phyloP scores from a whole-genome alignment of 2,888 invertebrate species.

The Drosophila paramelanica region DNA sequence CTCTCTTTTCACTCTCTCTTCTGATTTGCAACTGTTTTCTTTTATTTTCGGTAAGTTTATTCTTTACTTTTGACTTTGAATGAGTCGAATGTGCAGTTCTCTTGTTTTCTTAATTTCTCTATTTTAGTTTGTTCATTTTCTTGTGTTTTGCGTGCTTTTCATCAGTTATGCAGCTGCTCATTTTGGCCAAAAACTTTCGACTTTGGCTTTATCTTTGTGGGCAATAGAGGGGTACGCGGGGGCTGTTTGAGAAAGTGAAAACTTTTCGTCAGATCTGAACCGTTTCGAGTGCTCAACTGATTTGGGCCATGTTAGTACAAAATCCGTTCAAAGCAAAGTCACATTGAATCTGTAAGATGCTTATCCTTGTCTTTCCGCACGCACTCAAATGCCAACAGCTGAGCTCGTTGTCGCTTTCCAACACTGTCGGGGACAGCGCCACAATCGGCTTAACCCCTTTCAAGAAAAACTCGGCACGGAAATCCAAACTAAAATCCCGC shows the following conservation, averaged over 20 bases:
- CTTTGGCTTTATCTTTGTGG: constrained; percentile 18
- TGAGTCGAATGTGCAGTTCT: constrained; percentile 16
- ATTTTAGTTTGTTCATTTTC: constrained; percentile 20
- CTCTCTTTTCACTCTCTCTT: not conserved
- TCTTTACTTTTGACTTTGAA: constrained; percentile 11
- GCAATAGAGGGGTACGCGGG: not conserved
- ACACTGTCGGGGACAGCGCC: constrained; percentile 20
- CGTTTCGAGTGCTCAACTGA: constrained; percentile 25
- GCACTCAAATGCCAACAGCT: constrained; percentile 12
- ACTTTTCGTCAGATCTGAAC: constrained; percentile 18
- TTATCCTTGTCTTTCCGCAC: constrained; percentile 45
- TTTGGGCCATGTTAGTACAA: constrained; percentile 34
- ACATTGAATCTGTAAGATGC: constrained; percentile 45
- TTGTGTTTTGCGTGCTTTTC: not conserved
- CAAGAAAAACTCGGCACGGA: constrained; percentile 32
- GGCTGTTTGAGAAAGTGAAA: constrained; percentile 10
- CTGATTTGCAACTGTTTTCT: constrained; percentile 3
- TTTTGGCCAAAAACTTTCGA: constrained; percentile 19
- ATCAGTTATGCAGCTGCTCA: constrained; percentile 23
- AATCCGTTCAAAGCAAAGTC: constrained; percentile 44
- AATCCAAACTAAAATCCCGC: constrained; percentile 62
- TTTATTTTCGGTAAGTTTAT: constrained; percentile 21
- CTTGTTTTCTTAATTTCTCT: constrained; percentile 14
- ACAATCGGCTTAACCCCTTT: constrained; percentile 64
- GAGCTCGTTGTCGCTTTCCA: constrained; percentile 38